Percentiles rank a stretch among this genome's conserved stretches.
Conservation (phyloP, 2,797 vertebrate species). For the Perodicticus potto region DNA sequence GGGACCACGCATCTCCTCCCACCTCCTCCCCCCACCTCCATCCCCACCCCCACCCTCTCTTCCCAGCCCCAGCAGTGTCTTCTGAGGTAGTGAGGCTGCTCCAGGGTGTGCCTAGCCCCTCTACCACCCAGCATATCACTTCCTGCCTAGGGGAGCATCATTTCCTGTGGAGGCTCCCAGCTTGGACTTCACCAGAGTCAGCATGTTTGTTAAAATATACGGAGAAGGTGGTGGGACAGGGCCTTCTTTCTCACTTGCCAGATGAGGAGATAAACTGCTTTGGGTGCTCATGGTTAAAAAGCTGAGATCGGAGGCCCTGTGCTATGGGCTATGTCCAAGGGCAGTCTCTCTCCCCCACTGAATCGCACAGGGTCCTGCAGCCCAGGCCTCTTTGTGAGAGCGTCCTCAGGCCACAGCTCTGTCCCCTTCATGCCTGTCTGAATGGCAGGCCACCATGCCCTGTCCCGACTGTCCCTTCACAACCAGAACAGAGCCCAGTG, state of each 20-base stretch:
- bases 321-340: not conserved
- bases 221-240: not conserved
- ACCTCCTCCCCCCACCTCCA: not conserved
- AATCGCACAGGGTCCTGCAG: rapidly evolving
- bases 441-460: not conserved
- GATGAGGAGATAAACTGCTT: not conserved
- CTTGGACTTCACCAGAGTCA: not conserved
- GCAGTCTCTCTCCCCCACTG: not conserved
- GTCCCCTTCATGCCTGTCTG: not conserved
- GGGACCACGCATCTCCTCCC: not conserved
- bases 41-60: not conserved
- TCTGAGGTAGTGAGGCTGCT: not conserved
- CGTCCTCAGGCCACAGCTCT: not conserved
- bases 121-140: too few species aligned
- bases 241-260: not conserved
- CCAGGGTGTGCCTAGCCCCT: not conserved
- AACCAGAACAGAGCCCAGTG: not conserved
- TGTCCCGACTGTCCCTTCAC: not conserved
- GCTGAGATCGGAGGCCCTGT: not conserved
- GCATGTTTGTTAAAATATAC: not conserved
- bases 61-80: not conserved
- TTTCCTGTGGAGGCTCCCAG: not conserved
- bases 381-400: not conserved
- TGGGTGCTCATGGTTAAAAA: not conserved
- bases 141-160: too few species aligned